Percentiles rank a stretch among this genome's conserved stretches.
These are phyloP conservation scores for Planococcus citri DNA, from an alignment of 1,140 invertebrate species.

Conservation along the genomic window DNA sequence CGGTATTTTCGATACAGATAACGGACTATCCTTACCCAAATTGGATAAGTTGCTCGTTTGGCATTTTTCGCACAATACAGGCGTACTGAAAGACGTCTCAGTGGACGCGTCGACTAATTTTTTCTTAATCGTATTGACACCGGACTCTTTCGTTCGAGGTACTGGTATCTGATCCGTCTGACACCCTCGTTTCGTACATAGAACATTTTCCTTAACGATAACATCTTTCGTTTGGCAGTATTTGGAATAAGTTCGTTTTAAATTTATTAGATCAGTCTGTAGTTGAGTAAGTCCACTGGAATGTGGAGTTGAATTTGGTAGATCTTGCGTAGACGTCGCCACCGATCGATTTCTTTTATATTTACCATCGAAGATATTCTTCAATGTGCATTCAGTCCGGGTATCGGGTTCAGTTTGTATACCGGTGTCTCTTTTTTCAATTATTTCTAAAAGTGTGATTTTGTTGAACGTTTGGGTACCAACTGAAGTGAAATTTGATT, in stretches of 20 bases:
- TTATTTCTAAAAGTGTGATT: conserved; percentile 28
- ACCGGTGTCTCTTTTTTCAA: conserved; percentile 32
- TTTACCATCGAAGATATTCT: conserved; percentile 38
- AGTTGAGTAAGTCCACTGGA: conserved; percentile 22
- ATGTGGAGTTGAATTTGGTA: neutral
- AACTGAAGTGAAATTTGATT: conserved; percentile 12
- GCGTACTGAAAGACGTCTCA: conserved; percentile 34
- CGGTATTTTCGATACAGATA: conserved; percentile 26
- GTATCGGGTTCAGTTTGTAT: conserved; percentile 34
- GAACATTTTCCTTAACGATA: conserved; percentile 32
- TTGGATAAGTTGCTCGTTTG: conserved; percentile 14
- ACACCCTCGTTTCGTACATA: conserved; percentile 30
- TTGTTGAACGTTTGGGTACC: conserved; percentile 21
- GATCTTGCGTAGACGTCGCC: conserved; percentile 29
- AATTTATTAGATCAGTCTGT: neutral
- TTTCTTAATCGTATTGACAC: conserved; percentile 38
- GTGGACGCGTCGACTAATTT: conserved; percentile 40
- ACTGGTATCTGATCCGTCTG: conserved; percentile 32
- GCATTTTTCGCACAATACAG: neutral
- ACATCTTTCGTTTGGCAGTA: conserved; percentile 30
- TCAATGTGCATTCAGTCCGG: conserved; percentile 37
- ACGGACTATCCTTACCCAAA: conserved; percentile 22
- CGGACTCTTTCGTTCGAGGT: conserved; percentile 34
- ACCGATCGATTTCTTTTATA: conserved; percentile 32
- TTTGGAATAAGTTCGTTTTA: conserved; percentile 20